Evolutionary conservation across 1,140 invertebrate species (phyloP), one percentile per base, ranked within the genome.

Genomic region (Ceratina japonica): DNA sequence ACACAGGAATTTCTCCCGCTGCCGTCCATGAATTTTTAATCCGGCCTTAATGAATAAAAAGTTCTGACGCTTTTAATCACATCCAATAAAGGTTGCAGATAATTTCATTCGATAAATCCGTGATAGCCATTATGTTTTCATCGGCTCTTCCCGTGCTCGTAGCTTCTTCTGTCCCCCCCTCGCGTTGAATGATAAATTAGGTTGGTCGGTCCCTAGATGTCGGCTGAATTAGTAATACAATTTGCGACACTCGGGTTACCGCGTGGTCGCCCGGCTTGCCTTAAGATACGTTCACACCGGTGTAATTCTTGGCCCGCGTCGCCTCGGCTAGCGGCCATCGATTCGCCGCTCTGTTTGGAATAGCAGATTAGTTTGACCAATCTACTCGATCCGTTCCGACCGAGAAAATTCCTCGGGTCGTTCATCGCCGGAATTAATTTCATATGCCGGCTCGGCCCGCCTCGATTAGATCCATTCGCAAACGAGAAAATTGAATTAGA

Each of bases 181-280:
- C 12, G 37, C 4, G 37, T 61, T 44, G 70, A 72, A 72, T 72
- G 70, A 72, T 61, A 62, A 72, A 72, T 61, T 24, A 16, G 56
- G 0, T 18, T 24, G 70, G 70, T 61, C 70, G 31, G 56, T 72
- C 37, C 22, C 70, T 44, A 24, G 58, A 61, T 72, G 56, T 72
- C 12, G 16, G 37, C 8, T 61, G 70, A 44, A 72, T 72, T 72
- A 72, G 70, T 61, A 61, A 72, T 61, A 61, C 70, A 62, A 61
- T 72, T 72, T 72, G 70, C n/a, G 56, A 72, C 58, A 72, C 70
- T 72, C 70, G 56, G 22, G 49, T 79, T 64, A 54, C 73, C 66
- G 59, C 59, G 59, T 52, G 75, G 69, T 65, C 80, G 56, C 63
- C 56, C 31, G 7, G 63, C 20, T 58, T 81, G 31, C 61, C 44